Evolutionary conservation across 2,888 invertebrate genomes (phyloP).

Genomic region (Zele albiditarsus): DNA sequence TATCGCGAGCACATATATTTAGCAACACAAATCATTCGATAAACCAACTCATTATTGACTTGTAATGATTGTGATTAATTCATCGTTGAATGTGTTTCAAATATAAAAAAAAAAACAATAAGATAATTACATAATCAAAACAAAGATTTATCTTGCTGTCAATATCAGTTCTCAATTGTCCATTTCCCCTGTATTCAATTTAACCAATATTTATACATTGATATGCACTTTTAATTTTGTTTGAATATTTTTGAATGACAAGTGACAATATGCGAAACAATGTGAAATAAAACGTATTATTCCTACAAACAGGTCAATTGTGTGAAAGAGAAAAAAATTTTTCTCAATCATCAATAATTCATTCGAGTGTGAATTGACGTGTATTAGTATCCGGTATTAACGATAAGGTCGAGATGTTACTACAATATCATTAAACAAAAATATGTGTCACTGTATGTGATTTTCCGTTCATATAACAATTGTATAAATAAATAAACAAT

Average conservation of each 20-base stretch:
- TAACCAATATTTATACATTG: neutral
- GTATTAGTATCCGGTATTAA: slow-evolving; percentile 37
- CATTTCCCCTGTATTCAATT: too few relatives aligned
- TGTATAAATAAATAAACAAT: neutral
- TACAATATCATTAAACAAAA: neutral
- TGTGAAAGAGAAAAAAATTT: slow-evolving; percentile 1
- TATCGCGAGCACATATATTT: slow-evolving; percentile 51
- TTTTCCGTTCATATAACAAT: neutral
- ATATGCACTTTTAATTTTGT: neutral
- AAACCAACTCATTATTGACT: neutral
- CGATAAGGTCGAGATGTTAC: slow-evolving; percentile 33
- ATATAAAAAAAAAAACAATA: neutral
- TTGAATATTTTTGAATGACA: neutral
- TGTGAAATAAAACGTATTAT: neutral
- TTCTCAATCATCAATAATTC: slow-evolving; percentile 39
- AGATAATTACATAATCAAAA: neutral
- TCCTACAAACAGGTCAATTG: slow-evolving; percentile 25
- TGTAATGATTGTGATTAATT: neutral
- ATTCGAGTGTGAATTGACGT: slow-evolving; percentile 36
- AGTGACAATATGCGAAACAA: neutral
- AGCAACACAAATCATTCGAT: slow-evolving; percentile 57
- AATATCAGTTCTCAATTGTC: neutral
- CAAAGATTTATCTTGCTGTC: neutral
- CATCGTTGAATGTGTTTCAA: neutral
- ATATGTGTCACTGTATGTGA: neutral